These are phyloP conservation scores for Peromyscus eremicus DNA, from an alignment of 2,797 vertebrate species.

Conservation along the genomic window DNA sequence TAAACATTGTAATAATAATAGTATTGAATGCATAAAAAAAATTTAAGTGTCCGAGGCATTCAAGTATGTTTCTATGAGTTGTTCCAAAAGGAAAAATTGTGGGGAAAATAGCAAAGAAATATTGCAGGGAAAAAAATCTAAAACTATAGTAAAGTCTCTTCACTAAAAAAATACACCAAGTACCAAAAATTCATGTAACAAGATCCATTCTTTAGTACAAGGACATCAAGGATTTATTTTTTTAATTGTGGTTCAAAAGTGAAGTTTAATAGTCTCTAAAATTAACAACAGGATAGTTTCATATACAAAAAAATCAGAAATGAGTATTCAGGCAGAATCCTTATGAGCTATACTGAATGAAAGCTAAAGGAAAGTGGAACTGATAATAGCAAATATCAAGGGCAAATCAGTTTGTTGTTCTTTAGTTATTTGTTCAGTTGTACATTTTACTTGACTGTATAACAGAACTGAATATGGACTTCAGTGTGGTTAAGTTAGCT, in stretches of 20 bases:
- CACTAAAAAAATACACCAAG: fast-evolving
- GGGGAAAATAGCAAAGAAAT: background rate
- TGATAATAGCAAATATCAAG: background rate
- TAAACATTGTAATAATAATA: background rate
- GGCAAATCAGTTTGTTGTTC: background rate
- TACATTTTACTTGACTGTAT: background rate
- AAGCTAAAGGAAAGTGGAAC: background rate
- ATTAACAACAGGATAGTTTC: background rate
- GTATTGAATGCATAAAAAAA: background rate
- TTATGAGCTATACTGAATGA: background rate
- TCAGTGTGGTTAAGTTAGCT: background rate
- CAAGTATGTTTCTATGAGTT: background rate
- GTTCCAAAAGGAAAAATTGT: background rate
- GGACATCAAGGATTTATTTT: background rate
- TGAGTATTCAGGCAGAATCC: background rate
- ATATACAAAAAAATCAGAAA: background rate
- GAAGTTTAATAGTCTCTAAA: background rate
- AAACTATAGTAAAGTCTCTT: background rate
- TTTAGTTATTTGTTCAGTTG: background rate
- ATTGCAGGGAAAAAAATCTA: background rate
- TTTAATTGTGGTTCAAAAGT: background rate
- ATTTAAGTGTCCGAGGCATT: background rate
- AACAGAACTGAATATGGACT: background rate
- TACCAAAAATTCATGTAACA: background rate
- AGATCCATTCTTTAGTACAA: background rate